A percentile compares a stretch with the other conserved stretches of the same genome.
Evolutionary conservation across 1,140 invertebrate genomes (phyloP).

Genomic region (Drosophila auraria): DNA sequence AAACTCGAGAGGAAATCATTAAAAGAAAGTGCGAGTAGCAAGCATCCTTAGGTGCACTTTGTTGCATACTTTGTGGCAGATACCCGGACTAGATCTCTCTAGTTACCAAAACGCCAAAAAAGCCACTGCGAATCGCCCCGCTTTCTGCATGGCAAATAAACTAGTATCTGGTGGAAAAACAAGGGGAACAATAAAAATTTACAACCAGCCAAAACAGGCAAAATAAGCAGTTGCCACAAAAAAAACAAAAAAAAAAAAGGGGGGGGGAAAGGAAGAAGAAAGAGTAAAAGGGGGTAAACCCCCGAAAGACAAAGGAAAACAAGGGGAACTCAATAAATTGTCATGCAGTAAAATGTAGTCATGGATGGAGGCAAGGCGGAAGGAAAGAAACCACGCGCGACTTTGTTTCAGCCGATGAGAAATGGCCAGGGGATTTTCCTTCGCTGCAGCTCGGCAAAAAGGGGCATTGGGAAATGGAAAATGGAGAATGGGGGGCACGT

Average conservation of each 20-base stretch:
- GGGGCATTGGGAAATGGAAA: constrained; percentile 22
- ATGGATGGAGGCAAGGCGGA: constrained; percentile 28
- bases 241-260: constrained; percentile 20
- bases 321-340: constrained; percentile 82
- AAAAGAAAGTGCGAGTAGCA: not conserved
- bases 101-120: constrained; percentile 24
- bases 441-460: constrained; percentile 9
- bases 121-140: constrained; percentile 12
- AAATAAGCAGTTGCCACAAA: constrained; percentile 26
- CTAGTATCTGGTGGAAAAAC: constrained; percentile 70
- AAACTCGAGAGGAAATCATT: not conserved
- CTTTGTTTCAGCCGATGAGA: constrained; percentile 76
- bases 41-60: constrained; percentile 30
- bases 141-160: constrained; percentile 61
- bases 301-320: constrained; percentile 45
- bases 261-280: not conserved
- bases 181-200: constrained; percentile 80
- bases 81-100: constrained; percentile 17
- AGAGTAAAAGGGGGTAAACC: constrained; percentile 8
- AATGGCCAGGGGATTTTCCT: constrained; percentile 44
- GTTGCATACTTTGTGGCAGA: constrained; percentile 42
- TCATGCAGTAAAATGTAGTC: constrained; percentile 83
- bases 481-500: constrained; percentile 50
- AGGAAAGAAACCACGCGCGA: constrained; percentile 64
- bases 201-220: constrained; percentile 66